Evolutionary conservation across 2,888 invertebrate species (phyloP).

Genomic region (Chirona hameri): DNA sequence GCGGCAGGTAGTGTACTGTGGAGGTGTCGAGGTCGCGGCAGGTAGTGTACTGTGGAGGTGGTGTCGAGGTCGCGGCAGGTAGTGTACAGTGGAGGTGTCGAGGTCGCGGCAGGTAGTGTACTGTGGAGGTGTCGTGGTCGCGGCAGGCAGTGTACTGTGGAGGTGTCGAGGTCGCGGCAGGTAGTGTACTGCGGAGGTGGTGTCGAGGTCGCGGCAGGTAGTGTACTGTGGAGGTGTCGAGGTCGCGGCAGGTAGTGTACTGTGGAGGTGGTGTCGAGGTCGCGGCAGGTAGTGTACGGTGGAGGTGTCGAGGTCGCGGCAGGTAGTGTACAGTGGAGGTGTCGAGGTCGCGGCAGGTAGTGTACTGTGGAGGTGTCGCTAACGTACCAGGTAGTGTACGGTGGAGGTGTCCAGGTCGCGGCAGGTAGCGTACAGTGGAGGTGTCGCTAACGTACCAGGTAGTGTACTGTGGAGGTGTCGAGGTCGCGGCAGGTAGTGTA

Average conservation of each 20-base stretch:
- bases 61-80: too few species aligned
- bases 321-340: conserved; percentile 81
- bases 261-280: too few species aligned
- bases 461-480: conserved; percentile 77
- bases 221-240: conserved; percentile 79
- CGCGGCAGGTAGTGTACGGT: conserved; percentile 79
- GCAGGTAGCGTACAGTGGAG: too few species aligned
- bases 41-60: conserved; percentile 64
- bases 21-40: conserved; percentile 86
- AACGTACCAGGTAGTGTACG: conserved; percentile 70
- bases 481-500: conserved; percentile 86
- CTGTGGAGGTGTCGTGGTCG: too few species aligned
- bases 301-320: conserved; percentile 82
- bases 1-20: conserved; percentile 76
- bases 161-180: conserved; percentile 84
- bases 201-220: too few species aligned
- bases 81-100: conserved; percentile 77
- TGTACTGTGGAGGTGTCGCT: too few species aligned
- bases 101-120: conserved; percentile 77
- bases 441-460: conserved; percentile 59
- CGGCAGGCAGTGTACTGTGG: conserved; percentile 76
- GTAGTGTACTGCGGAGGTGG: too few species aligned
- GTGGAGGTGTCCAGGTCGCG: conserved; percentile 84
- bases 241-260: conserved; percentile 76
- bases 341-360: conserved; percentile 87